Evolutionary conservation across 2,888 invertebrate species (phyloP).

Genomic region (Aphrophora alni): DNA sequence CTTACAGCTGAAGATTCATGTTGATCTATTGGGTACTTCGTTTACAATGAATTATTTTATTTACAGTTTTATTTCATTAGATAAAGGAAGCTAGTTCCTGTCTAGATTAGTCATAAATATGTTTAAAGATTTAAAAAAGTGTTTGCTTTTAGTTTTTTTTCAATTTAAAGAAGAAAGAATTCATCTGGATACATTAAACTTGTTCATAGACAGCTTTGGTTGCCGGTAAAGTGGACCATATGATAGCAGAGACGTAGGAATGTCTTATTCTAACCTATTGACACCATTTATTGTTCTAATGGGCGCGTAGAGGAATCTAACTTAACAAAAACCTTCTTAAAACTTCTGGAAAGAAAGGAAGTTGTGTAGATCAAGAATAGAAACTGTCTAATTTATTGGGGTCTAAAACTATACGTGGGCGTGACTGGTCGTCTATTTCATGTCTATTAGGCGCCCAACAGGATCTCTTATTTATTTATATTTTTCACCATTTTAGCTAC

Average conservation of each 20-base stretch:
- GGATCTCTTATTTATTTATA: no score
- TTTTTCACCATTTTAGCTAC: no score
- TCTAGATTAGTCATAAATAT: no score
- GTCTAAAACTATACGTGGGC: neutral
- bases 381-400: neutral
- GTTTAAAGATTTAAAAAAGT: no score
- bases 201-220: neutral
- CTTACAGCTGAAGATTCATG: no score
- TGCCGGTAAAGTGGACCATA: neutral
- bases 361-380: neutral
- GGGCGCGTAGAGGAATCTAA: neutral
- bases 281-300: neutral
- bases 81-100: no score
- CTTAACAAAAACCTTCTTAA: neutral
- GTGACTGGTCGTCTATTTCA: neutral
- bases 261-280: slow-evolving; percentile 9
- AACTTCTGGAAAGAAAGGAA: neutral
- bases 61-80: no score
- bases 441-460: neutral
- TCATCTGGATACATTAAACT: neutral
- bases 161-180: no score
- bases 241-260: neutral
- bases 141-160: no score
- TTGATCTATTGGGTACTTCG: no score
- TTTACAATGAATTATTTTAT: no score